Evolutionary conservation across 2,888 invertebrate genomes (phyloP).

Genomic region (Onthophagus sagittarius): DNA sequence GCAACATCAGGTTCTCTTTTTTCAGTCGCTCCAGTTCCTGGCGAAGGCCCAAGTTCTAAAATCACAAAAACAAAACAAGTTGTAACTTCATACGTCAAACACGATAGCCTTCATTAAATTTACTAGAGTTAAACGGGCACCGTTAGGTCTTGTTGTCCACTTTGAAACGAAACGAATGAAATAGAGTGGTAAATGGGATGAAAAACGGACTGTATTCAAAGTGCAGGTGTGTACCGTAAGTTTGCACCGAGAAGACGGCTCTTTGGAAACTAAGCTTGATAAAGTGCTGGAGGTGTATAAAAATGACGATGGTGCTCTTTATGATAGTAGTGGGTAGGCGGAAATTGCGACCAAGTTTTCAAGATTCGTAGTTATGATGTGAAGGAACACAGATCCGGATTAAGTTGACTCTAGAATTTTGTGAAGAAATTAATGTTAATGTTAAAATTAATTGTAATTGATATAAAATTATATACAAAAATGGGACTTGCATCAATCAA

Average conservation of each 20-base stretch:
- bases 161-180: not conserved
- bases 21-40: constrained; percentile 88
- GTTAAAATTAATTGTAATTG: too few species aligned
- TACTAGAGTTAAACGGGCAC: not conserved
- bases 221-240: not conserved
- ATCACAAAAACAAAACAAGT: constrained; percentile 27
- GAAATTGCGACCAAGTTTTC: not conserved
- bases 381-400: not conserved
- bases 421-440: not conserved
- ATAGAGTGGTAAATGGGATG: not conserved
- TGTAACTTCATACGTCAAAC: not conserved
- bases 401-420: not conserved
- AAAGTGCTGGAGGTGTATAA: not conserved
- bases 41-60: constrained; percentile 82
- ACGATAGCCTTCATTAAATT: not conserved
- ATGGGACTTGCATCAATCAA: too few species aligned
- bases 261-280: not conserved
- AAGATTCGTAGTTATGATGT: not conserved
- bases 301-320: not conserved
- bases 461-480: too few species aligned
- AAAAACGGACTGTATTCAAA: not conserved
- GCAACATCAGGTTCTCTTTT: constrained; percentile 85
- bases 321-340: not conserved
- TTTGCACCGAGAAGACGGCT: not conserved
- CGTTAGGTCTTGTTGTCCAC: not conserved